phyloP scores from a whole-genome alignment of 2,113 vertebrate genomes.

The Stercorarius parasiticus region DNA sequence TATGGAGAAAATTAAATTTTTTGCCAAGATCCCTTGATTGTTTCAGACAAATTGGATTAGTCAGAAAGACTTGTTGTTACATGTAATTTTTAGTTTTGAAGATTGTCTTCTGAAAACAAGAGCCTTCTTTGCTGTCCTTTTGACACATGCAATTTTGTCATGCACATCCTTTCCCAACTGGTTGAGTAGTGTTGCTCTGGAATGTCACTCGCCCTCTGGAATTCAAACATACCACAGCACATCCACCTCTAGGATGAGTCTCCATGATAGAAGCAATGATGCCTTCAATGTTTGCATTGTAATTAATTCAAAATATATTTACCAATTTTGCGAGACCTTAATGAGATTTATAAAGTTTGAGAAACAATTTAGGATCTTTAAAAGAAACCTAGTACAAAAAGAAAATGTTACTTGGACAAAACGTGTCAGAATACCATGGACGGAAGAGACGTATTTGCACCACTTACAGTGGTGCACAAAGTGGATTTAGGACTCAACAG shows the following conservation, averaged over 20 bases:
- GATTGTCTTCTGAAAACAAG: background rate
- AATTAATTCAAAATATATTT: background rate
- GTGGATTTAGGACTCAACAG: background rate
- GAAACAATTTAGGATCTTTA: background rate
- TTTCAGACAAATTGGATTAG: background rate
- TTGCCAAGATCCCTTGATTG: background rate
- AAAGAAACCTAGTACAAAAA: background rate
- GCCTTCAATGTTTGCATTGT: background rate
- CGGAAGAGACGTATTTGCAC: background rate
- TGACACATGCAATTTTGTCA: background rate
- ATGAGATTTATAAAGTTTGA: background rate
- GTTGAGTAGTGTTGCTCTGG: background rate
- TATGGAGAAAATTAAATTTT: background rate
- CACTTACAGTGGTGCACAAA: background rate
- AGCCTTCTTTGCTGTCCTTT: background rate
- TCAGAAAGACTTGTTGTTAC: background rate
- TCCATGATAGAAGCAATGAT: background rate
- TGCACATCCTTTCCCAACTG: background rate
- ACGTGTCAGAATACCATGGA: background rate
- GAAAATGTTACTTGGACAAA: background rate
- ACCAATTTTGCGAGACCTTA: background rate
- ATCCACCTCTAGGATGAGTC: background rate
- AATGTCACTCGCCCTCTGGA: background rate
- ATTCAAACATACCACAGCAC: background rate
- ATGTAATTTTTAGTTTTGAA: background rate